Conservation (phyloP, 2,113 vertebrate species). For the Amblyopsis rosae region DNA sequence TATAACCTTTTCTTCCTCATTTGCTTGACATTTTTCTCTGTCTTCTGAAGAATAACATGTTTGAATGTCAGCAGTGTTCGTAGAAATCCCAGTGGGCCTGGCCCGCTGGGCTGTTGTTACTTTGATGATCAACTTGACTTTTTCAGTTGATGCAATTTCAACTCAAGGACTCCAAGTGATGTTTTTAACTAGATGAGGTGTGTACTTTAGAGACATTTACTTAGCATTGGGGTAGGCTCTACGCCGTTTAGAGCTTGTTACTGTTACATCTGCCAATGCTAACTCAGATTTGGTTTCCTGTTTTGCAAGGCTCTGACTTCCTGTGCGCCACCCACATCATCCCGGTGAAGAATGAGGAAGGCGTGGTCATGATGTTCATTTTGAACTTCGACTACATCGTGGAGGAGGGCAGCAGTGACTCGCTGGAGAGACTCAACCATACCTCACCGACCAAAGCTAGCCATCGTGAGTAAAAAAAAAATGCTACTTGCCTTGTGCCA, state of each 20-base stretch:
- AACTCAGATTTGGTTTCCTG: constrained; percentile 31
- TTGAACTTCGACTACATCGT: constrained; percentile 93
- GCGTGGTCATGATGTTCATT: constrained; percentile 99
- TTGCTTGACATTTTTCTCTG: constrained; percentile 15
- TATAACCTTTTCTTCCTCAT: constrained; percentile 33
- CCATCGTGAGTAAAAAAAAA: constrained; percentile 83
- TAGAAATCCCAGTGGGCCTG: constrained; percentile 15
- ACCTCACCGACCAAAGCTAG: constrained; percentile 85
- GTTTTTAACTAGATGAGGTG: no score
- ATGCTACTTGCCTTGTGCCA: background rate
- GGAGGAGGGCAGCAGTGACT: constrained; percentile 83
- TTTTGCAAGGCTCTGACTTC: constrained; percentile 87
- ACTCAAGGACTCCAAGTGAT: background rate
- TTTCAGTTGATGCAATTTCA: background rate
- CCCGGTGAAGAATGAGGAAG: constrained; percentile 98
- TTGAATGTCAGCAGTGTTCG: constrained; percentile 43
- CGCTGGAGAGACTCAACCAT: constrained; percentile 87
- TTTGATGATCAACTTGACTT: background rate
- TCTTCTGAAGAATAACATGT: constrained; percentile 33
- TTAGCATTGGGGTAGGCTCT: background rate
- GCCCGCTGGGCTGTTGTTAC: constrained; percentile 9
- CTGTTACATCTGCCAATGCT: constrained; percentile 7
- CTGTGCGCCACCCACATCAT: constrained; percentile 96
- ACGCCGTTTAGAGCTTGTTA: background rate
- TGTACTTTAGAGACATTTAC: no score